Conservation (phyloP, 2,888 invertebrate genomes). For the Drosophila nr. perissopoda region DNA sequence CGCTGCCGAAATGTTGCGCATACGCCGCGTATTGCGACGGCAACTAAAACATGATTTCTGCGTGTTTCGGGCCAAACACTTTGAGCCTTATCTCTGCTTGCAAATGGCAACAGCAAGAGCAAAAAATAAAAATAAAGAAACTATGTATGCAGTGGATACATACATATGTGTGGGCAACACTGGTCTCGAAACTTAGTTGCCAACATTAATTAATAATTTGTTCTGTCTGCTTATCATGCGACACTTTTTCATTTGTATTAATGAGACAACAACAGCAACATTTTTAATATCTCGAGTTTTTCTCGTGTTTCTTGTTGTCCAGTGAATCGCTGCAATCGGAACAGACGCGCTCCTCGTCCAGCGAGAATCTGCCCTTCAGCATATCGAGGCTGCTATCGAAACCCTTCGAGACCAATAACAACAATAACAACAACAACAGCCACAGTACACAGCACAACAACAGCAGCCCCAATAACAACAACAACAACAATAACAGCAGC, state of each 20-base stretch:
- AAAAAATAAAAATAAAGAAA: not conserved
- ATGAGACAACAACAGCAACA: not conserved
- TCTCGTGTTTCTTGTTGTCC: not conserved
- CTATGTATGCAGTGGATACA: conserved; percentile 2
- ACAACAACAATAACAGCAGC: conserved; percentile 42
- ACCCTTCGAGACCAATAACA: conserved; percentile 88
- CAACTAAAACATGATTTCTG: conserved; percentile 60
- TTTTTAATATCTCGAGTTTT: conserved; percentile 22
- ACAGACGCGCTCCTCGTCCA: conserved; percentile 86
- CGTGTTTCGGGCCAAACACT: conserved; percentile 43
- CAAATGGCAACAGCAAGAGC: conserved; percentile 2
- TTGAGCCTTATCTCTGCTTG: conserved; percentile 30
- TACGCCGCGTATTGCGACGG: conserved; percentile 47
- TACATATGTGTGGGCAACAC: conserved; percentile 49
- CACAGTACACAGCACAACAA: conserved; percentile 47
- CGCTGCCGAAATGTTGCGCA: conserved; percentile 42
- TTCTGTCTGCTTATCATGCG: conserved; percentile 67
- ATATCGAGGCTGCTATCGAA: conserved; percentile 92
- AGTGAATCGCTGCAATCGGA: conserved; percentile 85
- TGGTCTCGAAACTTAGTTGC: conserved; percentile 22
- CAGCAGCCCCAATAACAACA: conserved; percentile 37
- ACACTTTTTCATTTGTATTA: conserved; percentile 31
- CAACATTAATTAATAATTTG: conserved; percentile 67
- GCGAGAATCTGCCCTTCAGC: conserved; percentile 89
- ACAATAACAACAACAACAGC: conserved; percentile 50